Evolutionary conservation across 2,888 invertebrate genomes (phyloP).

Genomic region (Volucella bombylans): DNA sequence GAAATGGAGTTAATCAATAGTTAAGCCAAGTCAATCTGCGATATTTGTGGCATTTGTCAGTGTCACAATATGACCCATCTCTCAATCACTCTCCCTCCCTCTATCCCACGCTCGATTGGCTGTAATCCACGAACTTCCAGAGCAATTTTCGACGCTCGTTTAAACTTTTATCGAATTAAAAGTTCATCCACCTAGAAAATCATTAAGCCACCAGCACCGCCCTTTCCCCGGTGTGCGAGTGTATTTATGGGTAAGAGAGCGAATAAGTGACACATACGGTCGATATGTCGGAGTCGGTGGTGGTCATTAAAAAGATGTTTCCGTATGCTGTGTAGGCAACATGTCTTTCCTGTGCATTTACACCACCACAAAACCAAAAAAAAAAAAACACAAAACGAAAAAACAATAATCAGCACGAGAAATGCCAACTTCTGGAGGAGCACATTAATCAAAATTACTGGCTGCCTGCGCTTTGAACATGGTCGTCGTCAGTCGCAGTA

Average conservation of each 20-base stretch:
- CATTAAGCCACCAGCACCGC: conserved; percentile 40
- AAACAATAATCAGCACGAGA: conserved; percentile 42
- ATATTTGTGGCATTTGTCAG: too few relatives aligned
- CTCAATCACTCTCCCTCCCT: too few relatives aligned
- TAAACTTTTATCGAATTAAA: conserved; percentile 60
- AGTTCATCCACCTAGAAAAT: conserved; percentile 58
- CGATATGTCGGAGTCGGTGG: neutral
- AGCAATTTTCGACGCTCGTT: conserved; percentile 10
- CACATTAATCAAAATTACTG: conserved; percentile 72
- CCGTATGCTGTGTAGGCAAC: conserved; percentile 55
- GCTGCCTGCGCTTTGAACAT: conserved; percentile 23
- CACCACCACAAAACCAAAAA: conserved; percentile 41
- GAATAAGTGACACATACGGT: conserved; percentile 53
- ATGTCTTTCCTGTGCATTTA: conserved; percentile 59
- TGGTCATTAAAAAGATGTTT: conserved; percentile 62
- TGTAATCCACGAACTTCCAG: conserved; percentile 5
- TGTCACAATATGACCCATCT: too few relatives aligned
- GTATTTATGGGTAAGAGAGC: neutral
- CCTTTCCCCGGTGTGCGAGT: too few relatives aligned
- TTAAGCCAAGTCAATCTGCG: too few relatives aligned
- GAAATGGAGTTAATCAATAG: too few relatives aligned
- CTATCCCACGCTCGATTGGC: too few relatives aligned
- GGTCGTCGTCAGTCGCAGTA: conserved; percentile 7
- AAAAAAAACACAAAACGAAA: conserved; percentile 13
- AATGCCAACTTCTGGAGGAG: conserved; percentile 58